Conservation (phyloP, 2,888 invertebrate genomes). For the Melipona bicolor region DNA sequence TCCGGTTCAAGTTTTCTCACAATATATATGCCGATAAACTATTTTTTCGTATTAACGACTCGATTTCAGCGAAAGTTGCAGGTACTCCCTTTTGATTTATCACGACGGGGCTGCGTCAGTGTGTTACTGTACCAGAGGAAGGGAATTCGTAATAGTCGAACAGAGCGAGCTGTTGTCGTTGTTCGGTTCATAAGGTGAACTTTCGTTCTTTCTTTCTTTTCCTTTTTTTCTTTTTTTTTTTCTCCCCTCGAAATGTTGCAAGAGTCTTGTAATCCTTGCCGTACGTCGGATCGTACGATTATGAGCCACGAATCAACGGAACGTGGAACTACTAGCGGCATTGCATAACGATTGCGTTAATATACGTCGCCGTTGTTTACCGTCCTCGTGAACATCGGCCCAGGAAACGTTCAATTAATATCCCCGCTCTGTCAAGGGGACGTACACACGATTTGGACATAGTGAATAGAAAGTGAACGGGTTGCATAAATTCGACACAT, state of each 20-base stretch:
- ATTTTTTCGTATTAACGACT: too few relatives aligned
- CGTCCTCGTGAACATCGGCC: slow-evolving; percentile 53
- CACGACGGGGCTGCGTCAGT: too few relatives aligned
- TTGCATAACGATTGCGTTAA: slow-evolving; percentile 68
- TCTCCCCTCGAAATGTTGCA: slow-evolving; percentile 37
- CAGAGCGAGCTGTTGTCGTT: background rate
- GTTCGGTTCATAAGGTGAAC: background rate
- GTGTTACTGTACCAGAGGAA: background rate
- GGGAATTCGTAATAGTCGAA: slow-evolving; percentile 19
- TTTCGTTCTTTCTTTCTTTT: background rate
- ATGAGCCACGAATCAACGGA: slow-evolving; percentile 58
- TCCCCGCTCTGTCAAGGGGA: slow-evolving; percentile 46
- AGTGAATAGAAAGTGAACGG: slow-evolving; percentile 63
- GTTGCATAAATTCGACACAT: slow-evolving; percentile 60
- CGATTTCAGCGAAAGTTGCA: too few relatives aligned
- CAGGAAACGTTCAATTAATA: slow-evolving; percentile 65
- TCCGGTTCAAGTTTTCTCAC: too few relatives aligned
- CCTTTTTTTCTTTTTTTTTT: too few relatives aligned
- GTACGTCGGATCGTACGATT: slow-evolving; percentile 40
- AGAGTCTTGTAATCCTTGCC: slow-evolving; percentile 42
- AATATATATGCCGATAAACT: too few relatives aligned
- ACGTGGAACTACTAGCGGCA: slow-evolving; percentile 52
- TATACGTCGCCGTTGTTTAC: slow-evolving; percentile 64
- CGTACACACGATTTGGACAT: slow-evolving; percentile 56
- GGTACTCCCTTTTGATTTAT: too few relatives aligned